Percentiles rank a stretch among this genome's conserved stretches.
Conservation (phyloP, 2,113 vertebrate genomes). For the Aptenodytes forsteri region DNA sequence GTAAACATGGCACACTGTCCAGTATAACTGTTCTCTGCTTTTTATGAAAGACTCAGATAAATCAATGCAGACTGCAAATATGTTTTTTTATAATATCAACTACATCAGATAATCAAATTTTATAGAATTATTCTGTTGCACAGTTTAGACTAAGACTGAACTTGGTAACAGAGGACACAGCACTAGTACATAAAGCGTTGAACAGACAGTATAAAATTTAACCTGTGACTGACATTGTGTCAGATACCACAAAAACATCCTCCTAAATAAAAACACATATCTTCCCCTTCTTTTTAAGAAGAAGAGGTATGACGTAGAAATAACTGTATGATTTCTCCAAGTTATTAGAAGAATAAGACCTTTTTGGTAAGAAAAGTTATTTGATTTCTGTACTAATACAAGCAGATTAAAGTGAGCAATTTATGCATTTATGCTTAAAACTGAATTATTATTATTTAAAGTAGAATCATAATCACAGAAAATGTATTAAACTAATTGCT, state of each 20-base stretch:
- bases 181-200: not conserved
- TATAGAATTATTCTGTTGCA: not conserved
- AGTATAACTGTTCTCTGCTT: not conserved
- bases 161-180: not conserved
- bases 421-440: not conserved
- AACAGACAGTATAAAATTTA: not conserved
- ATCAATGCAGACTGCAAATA: not conserved
- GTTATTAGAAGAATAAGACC: not conserved
- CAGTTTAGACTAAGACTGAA: not conserved
- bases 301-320: not conserved
- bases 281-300: not conserved
- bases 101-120: not conserved
- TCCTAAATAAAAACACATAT: not conserved
- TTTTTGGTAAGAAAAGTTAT: not conserved
- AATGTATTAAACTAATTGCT: not conserved
- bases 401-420: not conserved
- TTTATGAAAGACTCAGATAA: not conserved
- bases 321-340: not conserved
- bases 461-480: not conserved
- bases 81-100: not conserved
- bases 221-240: not conserved
- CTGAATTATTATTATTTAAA: not conserved
- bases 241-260: not conserved
- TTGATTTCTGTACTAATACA: not conserved
- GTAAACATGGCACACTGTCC: not conserved